phyloP scores from a whole-genome alignment of 2,113 vertebrate species.

The Centrocercus urophasianus region DNA sequence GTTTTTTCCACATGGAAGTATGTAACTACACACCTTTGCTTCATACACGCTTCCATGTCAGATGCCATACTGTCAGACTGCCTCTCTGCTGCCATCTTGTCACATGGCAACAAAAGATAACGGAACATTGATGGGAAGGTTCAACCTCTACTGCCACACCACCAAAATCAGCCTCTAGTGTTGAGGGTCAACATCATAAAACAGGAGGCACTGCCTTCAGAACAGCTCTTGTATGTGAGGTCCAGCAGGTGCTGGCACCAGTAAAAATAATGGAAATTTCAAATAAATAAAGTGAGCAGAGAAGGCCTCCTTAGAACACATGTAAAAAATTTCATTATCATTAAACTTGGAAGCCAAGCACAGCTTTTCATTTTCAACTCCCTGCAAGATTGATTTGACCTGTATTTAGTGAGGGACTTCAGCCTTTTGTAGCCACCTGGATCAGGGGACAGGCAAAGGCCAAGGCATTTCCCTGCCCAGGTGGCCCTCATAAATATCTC shows the following conservation, averaged over 20 bases:
- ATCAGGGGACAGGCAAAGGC: conserved; percentile 53
- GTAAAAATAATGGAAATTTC: conserved; percentile 18
- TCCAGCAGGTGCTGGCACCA: not conserved
- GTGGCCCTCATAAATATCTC: conserved; percentile 80
- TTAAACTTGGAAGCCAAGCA: conserved; percentile 27
- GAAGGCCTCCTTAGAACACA: conserved; percentile 4
- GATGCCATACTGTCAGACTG: no score
- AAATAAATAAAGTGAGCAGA: conserved; percentile 38
- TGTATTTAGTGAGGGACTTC: conserved; percentile 30
- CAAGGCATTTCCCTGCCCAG: conserved; percentile 73
- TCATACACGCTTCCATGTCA: no score
- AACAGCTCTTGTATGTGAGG: not conserved
- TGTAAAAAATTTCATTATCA: conserved; percentile 40
- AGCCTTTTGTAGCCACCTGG: conserved; percentile 67
- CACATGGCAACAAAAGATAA: no score
- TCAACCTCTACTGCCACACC: no score
- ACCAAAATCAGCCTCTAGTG: no score
- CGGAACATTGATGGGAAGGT: no score
- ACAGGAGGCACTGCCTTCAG: no score
- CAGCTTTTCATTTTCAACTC: conserved; percentile 56
- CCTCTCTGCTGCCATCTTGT: no score
- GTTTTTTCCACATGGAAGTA: no score
- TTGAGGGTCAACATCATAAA: no score
- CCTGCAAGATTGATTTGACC: conserved; percentile 63
- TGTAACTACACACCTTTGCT: no score